Percentiles rank a stretch among this genome's conserved stretches.
Conservation (phyloP, 2,113 vertebrate species). For the Piprites chloris region DNA sequence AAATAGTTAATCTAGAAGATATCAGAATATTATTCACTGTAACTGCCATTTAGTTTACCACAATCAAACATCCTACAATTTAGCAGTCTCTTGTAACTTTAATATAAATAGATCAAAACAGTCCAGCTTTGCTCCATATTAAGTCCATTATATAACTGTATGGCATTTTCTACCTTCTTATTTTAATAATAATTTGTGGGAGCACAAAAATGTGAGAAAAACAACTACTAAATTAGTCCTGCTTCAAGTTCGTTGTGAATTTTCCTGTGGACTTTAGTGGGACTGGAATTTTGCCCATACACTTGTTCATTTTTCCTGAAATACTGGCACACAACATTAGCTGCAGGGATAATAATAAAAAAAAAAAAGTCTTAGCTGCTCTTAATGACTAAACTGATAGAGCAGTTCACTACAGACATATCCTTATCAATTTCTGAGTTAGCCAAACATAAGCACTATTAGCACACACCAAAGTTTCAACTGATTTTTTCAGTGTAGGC, state of each 20-base stretch:
- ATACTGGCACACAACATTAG: background rate
- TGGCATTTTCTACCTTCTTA: background rate
- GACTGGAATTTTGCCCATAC: background rate
- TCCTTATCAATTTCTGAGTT: background rate
- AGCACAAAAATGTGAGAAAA: background rate
- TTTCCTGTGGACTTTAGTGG: background rate
- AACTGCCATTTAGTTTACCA: background rate
- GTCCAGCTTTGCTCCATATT: background rate
- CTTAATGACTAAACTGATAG: background rate
- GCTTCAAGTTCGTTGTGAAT: background rate
- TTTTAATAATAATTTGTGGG: background rate
- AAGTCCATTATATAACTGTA: background rate
- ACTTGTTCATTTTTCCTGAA: background rate
- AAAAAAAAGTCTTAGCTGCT: background rate
- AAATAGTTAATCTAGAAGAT: background rate
- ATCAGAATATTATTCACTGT: background rate
- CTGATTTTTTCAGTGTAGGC: background rate
- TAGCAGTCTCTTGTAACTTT: background rate
- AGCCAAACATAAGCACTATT: background rate
- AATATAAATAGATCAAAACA: background rate
- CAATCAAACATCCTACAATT: background rate
- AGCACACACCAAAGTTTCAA: background rate
- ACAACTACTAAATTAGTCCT: background rate
- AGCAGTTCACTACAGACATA: background rate
- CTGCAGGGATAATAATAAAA: background rate